These are phyloP conservation scores for Portevinia maculata DNA, from an alignment of 2,888 invertebrate genomes.

Conservation along the genomic window DNA sequence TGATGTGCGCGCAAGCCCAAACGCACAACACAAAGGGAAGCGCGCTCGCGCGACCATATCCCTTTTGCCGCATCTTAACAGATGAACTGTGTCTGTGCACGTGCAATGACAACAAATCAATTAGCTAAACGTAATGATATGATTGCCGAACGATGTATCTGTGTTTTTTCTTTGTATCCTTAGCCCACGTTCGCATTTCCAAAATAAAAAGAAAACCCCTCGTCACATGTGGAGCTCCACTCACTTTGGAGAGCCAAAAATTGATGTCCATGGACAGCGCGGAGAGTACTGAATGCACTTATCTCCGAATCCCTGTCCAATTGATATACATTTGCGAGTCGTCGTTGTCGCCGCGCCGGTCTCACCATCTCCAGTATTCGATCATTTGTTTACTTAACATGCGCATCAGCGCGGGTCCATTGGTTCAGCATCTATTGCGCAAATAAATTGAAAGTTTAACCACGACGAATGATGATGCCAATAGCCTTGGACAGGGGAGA, in stretches of 20 bases:
- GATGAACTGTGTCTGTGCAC: slow-evolving; percentile 41
- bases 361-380: slow-evolving; percentile 51
- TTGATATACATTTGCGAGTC: slow-evolving; percentile 69
- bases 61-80: slow-evolving; percentile 18
- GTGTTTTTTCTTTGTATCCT: slow-evolving; percentile 40
- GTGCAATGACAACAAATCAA: slow-evolving; percentile 73
- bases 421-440: slow-evolving; percentile 17
- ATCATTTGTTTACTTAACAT: slow-evolving; percentile 67
- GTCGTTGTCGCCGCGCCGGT: slow-evolving; percentile 27
- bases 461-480: slow-evolving; percentile 76
- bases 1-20: slow-evolving; percentile 28
- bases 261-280: slow-evolving; percentile 58
- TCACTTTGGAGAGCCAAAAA: slow-evolving; percentile 62
- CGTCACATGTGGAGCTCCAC: slow-evolving; percentile 19
- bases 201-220: slow-evolving; percentile 19
- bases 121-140: slow-evolving; percentile 74
- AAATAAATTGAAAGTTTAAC: slow-evolving; percentile 80
- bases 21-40: slow-evolving; percentile 53
- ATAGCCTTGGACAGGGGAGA: slow-evolving; percentile 49
- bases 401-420: slow-evolving; percentile 22
- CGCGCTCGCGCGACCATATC: slow-evolving; percentile 24
- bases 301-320: slow-evolving; percentile 68
- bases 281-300: slow-evolving; percentile 48
- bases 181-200: slow-evolving; percentile 32
- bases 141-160: slow-evolving; percentile 51